Percentiles rank a stretch among this genome's conserved stretches.
Conservation (phyloP, 2,888 invertebrate genomes). For the Andrena camellia region DNA sequence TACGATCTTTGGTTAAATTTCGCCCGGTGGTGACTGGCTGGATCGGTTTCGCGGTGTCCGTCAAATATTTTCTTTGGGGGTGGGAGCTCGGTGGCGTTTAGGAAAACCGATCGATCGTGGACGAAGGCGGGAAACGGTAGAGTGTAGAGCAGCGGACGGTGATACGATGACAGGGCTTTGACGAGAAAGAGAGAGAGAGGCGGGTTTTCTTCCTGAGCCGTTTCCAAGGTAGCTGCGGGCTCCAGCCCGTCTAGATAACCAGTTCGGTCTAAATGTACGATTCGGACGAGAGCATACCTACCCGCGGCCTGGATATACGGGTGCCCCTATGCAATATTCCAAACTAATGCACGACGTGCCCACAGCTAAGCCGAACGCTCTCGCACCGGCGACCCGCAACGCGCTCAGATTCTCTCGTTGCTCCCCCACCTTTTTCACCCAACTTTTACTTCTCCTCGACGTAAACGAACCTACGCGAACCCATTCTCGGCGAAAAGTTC, state of each 20-base stretch:
- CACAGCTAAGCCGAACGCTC: slow-evolving; percentile 66
- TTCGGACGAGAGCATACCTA: slow-evolving; percentile 73
- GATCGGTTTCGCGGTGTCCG: neutral
- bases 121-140: slow-evolving; percentile 18
- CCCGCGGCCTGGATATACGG: slow-evolving; percentile 79
- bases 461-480: too few relatives aligned
- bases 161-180: slow-evolving; percentile 61
- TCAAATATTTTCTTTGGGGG: neutral
- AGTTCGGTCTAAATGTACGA: slow-evolving; percentile 78
- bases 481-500: neutral
- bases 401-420: slow-evolving; percentile 4
- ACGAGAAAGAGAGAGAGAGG: slow-evolving; percentile 54
- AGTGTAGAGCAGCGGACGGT: slow-evolving; percentile 3
- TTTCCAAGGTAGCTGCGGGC: slow-evolving; percentile 80
- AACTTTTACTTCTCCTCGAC: neutral
- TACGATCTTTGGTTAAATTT: slow-evolving; percentile 7
- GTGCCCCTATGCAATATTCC: slow-evolving; percentile 80
- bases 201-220: slow-evolving; percentile 67
- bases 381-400: slow-evolving; percentile 44
- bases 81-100: slow-evolving; percentile 22
- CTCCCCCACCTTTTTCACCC: neutral
- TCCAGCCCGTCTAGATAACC: slow-evolving; percentile 79
- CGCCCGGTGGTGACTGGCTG: neutral
- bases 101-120: slow-evolving; percentile 42
- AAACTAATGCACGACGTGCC: slow-evolving; percentile 76